Evolutionary conservation across 1,140 invertebrate species (phyloP).

Genomic region (Amyelois transitella): DNA sequence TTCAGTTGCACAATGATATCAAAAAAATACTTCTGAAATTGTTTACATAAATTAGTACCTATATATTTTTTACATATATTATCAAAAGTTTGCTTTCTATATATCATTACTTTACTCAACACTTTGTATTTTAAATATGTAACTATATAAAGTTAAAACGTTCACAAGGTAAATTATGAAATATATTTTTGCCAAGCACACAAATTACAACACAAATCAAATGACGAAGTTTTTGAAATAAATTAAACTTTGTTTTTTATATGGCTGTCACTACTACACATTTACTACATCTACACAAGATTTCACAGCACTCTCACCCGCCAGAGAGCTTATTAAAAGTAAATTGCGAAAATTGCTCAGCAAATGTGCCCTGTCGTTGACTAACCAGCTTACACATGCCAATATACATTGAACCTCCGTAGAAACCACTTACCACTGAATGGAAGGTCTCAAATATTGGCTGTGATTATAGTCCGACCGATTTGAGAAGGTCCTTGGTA

Average conservation of each 20-base stretch:
- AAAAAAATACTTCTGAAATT: too few relatives aligned
- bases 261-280: slow-evolving; percentile 16
- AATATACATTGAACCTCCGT: slow-evolving; percentile 28
- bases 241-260: too few relatives aligned
- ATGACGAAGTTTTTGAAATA: too few relatives aligned
- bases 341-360: slow-evolving; percentile 70
- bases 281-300: slow-evolving; percentile 34
- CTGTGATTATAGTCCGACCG: not conserved
- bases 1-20: too few relatives aligned
- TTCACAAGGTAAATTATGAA: not conserved
- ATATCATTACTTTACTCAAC: too few relatives aligned
- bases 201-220: too few relatives aligned
- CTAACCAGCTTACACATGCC: slow-evolving; percentile 49
- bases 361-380: slow-evolving; percentile 58
- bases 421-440: slow-evolving; percentile 9
- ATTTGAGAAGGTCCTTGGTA: slow-evolving; percentile 10
- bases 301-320: slow-evolving; percentile 53
- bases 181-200: too few relatives aligned
- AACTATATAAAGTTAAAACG: too few relatives aligned
- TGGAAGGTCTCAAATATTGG: slow-evolving; percentile 22
- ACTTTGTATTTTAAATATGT: too few relatives aligned
- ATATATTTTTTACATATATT: too few relatives aligned
- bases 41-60: too few relatives aligned
- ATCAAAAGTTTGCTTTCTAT: too few relatives aligned
- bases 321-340: slow-evolving; percentile 67